Evolutionary conservation across 1,140 invertebrate genomes (phyloP).

Genomic region (Sycobia sp.): DNA sequence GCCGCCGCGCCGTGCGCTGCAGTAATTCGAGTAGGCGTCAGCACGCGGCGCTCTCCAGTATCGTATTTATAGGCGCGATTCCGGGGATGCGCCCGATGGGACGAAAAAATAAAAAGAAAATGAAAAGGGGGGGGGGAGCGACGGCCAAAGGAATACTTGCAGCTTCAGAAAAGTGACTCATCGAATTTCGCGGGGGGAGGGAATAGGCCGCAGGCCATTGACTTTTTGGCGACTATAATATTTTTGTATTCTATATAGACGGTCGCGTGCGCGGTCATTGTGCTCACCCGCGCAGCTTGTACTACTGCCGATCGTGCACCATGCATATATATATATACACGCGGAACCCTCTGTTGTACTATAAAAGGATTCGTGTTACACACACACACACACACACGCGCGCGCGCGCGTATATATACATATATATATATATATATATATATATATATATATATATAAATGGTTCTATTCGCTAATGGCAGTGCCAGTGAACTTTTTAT

Average conservation of each 20-base stretch:
- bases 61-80: constrained; percentile 20
- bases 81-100: not conserved
- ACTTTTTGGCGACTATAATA: constrained; percentile 28
- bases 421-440: too few species aligned
- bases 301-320: too few species aligned
- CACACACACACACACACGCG: too few species aligned
- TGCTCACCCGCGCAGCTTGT: not conserved
- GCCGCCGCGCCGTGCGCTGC: not conserved
- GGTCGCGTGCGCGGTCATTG: not conserved
- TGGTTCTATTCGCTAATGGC: too few species aligned
- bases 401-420: too few species aligned
- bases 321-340: too few species aligned
- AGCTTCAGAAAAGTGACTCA: constrained; percentile 45
- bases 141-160: constrained; percentile 20
- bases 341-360: too few species aligned
- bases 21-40: constrained; percentile 11
- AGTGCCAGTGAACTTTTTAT: too few species aligned
- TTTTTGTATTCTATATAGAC: too few species aligned
- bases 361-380: too few species aligned
- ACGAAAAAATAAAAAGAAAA: not conserved
- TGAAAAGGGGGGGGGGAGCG: constrained; percentile 23
- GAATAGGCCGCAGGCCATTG: constrained; percentile 38
- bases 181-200: constrained; percentile 41
- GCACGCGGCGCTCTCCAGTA: not conserved
- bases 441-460: too few species aligned